Evolutionary conservation across 92 coral and sea anemone genomes (phyloP), one percentile per base, ranked within the genome.

Genomic region (Bergia puertoricense): DNA sequence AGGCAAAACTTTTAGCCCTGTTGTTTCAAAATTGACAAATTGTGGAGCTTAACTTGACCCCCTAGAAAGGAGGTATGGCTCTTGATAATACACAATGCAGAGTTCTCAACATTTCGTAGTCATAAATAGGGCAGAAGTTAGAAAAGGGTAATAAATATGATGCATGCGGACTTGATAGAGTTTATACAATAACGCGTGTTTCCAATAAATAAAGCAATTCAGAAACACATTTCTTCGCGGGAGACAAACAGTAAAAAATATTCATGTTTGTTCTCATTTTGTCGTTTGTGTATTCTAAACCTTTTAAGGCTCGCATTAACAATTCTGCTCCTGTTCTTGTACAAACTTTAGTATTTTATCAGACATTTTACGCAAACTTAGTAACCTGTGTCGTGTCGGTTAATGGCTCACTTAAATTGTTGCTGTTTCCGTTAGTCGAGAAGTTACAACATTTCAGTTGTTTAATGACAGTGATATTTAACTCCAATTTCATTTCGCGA

Each of bases 401-500:
- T 84, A 84, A 84, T 84, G 8, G 77, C 87, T 84, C 79, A 68
- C 77, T 84, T 68, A 46, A 71, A 69, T 46, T 45, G 30, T n/a
- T 71, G 79, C 66, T 79, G 87, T 51, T 84, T 84, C 87, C 87
- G 87, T 22, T 38, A 46, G 46, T 36, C 44, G 45, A 84, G 42
- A 71, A 84, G 87, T 84, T 84, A 71, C 79, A 84, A 46, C 78
- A 44, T 77, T 46, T 71, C 59, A 23, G 36, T 30, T 9, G 74
- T 84, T 71, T 84, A 84, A 84, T 84, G 87, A 80, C 82, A 20
- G 86, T 41, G 76, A 82, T 82, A 65, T 39, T 82, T 82, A 82
- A 82, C 87, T 82, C 54, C 76, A 65, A 3, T 66, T 62, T 45
- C 41, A 82, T 71, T 84, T n/a, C 39, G 79, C 65, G 40, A 71